phyloP scores from a whole-genome alignment of 2,888 invertebrate genomes.

The Spilarctia lutea region DNA sequence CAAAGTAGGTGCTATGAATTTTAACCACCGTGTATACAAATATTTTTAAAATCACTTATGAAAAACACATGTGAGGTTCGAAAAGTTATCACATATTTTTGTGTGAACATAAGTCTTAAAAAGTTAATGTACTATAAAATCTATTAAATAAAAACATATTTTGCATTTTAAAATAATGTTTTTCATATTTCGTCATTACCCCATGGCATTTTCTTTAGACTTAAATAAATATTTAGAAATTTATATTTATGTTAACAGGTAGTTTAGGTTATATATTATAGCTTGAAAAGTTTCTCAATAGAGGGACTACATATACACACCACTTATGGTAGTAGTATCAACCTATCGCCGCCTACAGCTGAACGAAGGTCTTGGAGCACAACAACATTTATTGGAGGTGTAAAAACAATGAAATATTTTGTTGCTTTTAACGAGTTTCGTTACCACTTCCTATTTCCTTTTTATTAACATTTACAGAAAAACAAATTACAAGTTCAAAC shows the following conservation, averaged over 20 bases:
- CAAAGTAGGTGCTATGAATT: not conserved
- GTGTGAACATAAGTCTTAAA: no score
- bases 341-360: no score
- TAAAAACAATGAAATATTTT: not conserved
- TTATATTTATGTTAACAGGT: not conserved
- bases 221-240: not conserved
- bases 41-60: not conserved
- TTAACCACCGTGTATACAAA: not conserved
- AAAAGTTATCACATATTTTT: not conserved
- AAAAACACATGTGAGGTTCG: not conserved
- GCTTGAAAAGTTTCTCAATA: not conserved
- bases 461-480: no score
- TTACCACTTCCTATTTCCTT: no score
- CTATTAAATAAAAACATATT: not conserved
- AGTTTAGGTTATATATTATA: not conserved
- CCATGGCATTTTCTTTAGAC: not conserved
- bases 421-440: no score
- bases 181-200: not conserved
- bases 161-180: not conserved
- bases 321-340: no score
- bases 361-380: no score
- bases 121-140: not conserved
- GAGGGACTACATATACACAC: not conserved
- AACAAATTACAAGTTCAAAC: no score
- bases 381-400: no score